Percentiles rank a stretch among this genome's conserved stretches.
Conservation (phyloP, 2,888 invertebrate species). For the Pomacea canaliculata region DNA sequence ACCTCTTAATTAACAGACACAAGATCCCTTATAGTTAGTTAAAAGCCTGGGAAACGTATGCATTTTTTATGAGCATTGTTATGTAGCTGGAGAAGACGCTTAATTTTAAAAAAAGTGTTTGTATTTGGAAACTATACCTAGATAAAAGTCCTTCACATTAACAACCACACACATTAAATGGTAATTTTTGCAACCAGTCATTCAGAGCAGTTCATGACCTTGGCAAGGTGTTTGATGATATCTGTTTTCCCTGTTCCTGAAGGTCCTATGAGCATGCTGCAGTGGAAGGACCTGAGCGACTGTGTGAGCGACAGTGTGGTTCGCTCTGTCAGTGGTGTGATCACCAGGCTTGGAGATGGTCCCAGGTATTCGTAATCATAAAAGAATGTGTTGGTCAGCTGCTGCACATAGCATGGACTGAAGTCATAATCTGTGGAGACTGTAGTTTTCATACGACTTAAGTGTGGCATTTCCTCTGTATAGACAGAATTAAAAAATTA, state of each 20-base stretch:
- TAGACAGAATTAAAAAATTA: not conserved
- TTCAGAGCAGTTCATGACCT: no score
- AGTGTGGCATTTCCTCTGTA: conserved; percentile 46
- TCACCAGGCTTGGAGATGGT: conserved; percentile 51
- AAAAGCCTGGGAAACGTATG: no score
- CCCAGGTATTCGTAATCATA: conserved; percentile 68
- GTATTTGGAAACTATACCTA: no score
- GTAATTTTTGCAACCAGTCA: no score
- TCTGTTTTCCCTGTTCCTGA: conserved; percentile 65
- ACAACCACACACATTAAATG: no score
- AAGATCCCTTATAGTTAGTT: no score
- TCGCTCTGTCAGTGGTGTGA: conserved; percentile 66
- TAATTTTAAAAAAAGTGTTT: no score
- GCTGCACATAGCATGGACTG: conserved; percentile 62
- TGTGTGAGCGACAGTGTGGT: conserved; percentile 63
- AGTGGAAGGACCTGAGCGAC: conserved; percentile 63
- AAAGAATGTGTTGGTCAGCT: conserved; percentile 58
- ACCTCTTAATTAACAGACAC: no score
- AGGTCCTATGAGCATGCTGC: conserved; percentile 64
- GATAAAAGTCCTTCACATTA: no score
- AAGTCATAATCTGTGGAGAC: conserved; percentile 64
- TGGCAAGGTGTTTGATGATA: conserved; percentile 53
- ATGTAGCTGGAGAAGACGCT: no score
- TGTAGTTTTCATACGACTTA: conserved; percentile 56
- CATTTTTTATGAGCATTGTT: no score